Base-by-base conservation (phyloP, 1,140 invertebrate genomes). In the Chrysoperla carnea region DNA sequence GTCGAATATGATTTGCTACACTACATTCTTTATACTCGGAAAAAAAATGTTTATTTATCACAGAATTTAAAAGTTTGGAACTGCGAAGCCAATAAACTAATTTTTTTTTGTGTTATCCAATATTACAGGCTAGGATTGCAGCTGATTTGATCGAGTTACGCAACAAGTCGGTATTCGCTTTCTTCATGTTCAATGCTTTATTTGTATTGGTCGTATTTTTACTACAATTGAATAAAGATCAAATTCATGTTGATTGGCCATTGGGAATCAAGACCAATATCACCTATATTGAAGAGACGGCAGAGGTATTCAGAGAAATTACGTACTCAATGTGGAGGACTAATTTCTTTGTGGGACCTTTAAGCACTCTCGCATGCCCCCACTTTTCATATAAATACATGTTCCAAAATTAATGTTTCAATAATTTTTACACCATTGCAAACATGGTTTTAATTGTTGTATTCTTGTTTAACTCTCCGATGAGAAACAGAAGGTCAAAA, bases 161-260 rank as follows among this genome's bases (percentile, higher is more conserved):
- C 53, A 96, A 95, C 76, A 93, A 93, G 66, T 85, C 88, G 52
- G 89, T 94, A 46, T 95, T 96, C 66, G 88, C 88, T 54, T 97
- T 96, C 80, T 86, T 96, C 71, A 96, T 99, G 89, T 84, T 95
- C 71, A 99, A 99, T 76, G 87, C 92, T 64, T 80, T 98, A 56
- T 98, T 97, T 76, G 89, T 97, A 61, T 79, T 98, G 67, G 88
- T 96, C 66, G 90, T 97, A 57, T 91, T 97, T 70, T 82, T 96
- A 66, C 82, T 97, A 56, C 93, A 97, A 81, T 75, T 94, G 66
- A 92, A 94, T 72, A 95, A 94, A 78, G 87, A 94, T 70, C 82
- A 86, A 67, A 74, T 93, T 56, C 88, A 93, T 70, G 78, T 94
- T 66, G 73, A 90, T 65, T 94, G 88, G 90, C 89, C 85, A 54